phyloP scores from a whole-genome alignment of 2,113 vertebrate genomes.

The Aphyosemion australe region DNA sequence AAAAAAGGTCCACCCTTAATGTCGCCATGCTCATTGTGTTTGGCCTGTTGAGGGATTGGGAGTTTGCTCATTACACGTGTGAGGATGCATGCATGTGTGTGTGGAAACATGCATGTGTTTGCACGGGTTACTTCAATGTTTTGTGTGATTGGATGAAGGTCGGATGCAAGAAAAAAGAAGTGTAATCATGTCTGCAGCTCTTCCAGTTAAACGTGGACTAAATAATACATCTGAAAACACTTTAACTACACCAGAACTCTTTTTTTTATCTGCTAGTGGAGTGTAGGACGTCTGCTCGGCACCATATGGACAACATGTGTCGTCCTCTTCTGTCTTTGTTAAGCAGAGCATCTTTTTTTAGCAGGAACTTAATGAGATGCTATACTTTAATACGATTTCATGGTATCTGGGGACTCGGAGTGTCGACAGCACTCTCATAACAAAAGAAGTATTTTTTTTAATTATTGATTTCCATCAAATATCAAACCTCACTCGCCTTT shows the following conservation, averaged over 20 bases:
- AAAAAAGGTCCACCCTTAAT: slow-evolving; percentile 72
- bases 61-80: slow-evolving; percentile 31
- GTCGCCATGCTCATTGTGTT: slow-evolving; percentile 72
- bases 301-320: slow-evolving; percentile 75
- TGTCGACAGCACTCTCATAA: slow-evolving; percentile 49
- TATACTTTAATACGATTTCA: slow-evolving; percentile 72
- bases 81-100: slow-evolving; percentile 12
- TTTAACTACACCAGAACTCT: slow-evolving; percentile 16
- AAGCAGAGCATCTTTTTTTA: slow-evolving; percentile 42
- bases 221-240: slow-evolving; percentile 57
- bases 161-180: slow-evolving; percentile 24
- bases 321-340: slow-evolving; percentile 53
- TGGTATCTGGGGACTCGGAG: slow-evolving; percentile 55
- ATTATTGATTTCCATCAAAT: slow-evolving; percentile 49
- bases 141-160: slow-evolving; percentile 38
- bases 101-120: slow-evolving; percentile 18
- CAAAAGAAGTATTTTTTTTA: slow-evolving; percentile 48
- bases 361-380: slow-evolving; percentile 72
- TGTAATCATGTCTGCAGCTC: slow-evolving; percentile 17
- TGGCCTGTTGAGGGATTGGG: slow-evolving; percentile 49
- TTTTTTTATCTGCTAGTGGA: slow-evolving; percentile 18
- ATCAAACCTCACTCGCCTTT: slow-evolving; percentile 28
- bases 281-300: slow-evolving; percentile 36
- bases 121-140: slow-evolving; percentile 1
- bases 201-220: slow-evolving; percentile 32